Conservation (phyloP, 2,113 vertebrate species). For the Cepphus grylle region DNA sequence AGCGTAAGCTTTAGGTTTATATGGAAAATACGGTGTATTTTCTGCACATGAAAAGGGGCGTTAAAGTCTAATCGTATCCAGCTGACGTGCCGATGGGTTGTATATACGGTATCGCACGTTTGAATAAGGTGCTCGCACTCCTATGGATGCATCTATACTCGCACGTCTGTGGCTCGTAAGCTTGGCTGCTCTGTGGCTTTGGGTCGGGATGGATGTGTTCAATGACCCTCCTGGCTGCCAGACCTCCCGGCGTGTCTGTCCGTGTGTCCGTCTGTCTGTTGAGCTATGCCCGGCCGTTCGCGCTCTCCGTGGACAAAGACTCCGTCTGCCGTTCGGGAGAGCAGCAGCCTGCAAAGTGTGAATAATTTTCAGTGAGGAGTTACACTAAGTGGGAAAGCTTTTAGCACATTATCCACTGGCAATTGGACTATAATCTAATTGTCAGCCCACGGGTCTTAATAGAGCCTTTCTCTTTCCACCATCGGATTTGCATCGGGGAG, state of each 20-base stretch:
- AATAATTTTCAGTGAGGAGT: conserved; percentile 88
- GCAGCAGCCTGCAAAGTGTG: conserved; percentile 81
- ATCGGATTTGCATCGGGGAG: conserved; percentile 84
- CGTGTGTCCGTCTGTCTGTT: not conserved
- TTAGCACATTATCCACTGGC: conserved; percentile 94
- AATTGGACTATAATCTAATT: conserved; percentile 90
- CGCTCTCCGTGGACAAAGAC: not conserved
- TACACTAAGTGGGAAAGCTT: conserved; percentile 89
- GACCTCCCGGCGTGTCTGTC: not conserved
- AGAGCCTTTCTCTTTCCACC: conserved; percentile 76
- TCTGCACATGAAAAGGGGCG: not conserved
- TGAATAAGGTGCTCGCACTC: accelerated
- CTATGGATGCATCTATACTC: accelerated
- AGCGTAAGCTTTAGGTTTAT: not conserved
- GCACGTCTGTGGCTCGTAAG: not conserved
- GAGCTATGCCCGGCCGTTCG: not conserved
- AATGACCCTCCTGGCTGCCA: not conserved
- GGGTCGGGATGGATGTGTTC: not conserved
- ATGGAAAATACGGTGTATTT: not conserved
- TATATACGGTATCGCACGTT: accelerated
- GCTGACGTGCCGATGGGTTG: not conserved
- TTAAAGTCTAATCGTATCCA: not conserved
- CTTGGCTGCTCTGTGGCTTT: not conserved
- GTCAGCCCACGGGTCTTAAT: conserved; percentile 82
- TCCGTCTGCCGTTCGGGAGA: not conserved